These are phyloP conservation scores for Spea bombifrons DNA, from an alignment of 2,113 vertebrate species.

Conservation along the genomic window DNA sequence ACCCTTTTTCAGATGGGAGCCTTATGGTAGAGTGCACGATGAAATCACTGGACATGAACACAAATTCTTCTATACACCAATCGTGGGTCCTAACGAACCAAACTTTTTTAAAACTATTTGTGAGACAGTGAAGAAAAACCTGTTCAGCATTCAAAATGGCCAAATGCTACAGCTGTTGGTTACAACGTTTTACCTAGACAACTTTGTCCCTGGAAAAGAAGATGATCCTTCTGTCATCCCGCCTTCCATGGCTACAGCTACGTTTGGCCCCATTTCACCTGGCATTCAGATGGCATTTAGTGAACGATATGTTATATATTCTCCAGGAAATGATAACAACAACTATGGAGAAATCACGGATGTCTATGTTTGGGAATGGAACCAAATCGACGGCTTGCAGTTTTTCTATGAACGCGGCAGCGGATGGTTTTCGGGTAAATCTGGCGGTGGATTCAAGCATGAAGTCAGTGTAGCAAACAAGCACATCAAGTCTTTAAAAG, in stretches of 20 bases:
- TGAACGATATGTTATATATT: no score
- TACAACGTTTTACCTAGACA: neutral
- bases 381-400: constrained; percentile 6
- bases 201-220: constrained; percentile 4
- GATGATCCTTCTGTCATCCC: constrained; percentile 3
- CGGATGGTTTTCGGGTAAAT: neutral
- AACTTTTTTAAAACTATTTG: neutral
- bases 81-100: neutral
- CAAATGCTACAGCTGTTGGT: neutral
- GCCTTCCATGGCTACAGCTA: neutral
- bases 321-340: neutral
- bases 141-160: neutral
- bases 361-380: neutral
- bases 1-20: neutral
- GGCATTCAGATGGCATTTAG: neutral
- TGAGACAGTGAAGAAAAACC: neutral
- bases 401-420: neutral
- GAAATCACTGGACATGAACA: neutral
- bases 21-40: neutral
- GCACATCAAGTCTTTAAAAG: neutral
- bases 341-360: neutral
- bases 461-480: neutral
- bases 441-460: neutral
- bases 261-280: constrained; percentile 7
- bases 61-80: neutral